These are phyloP conservation scores for Paratilapia polleni DNA, from an alignment of 2,113 vertebrate species.

Conservation along the genomic window DNA sequence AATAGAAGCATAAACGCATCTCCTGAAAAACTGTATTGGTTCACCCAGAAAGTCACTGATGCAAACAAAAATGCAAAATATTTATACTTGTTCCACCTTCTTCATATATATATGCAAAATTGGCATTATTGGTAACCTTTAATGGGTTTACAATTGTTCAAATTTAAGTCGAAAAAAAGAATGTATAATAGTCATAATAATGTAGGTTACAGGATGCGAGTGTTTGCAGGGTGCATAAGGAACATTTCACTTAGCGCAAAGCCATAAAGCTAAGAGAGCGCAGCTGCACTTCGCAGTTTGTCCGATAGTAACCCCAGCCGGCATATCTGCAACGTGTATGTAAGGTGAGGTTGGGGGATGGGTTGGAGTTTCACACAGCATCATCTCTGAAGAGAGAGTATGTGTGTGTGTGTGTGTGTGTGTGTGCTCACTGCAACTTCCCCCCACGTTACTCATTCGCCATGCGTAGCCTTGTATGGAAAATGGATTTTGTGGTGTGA, in stretches of 20 bases:
- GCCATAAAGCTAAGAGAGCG: slow-evolving; percentile 4
- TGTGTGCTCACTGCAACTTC: neutral
- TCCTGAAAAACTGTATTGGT: neutral
- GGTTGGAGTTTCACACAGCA: slow-evolving; percentile 23
- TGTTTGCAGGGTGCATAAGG: neutral
- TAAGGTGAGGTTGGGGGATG: neutral
- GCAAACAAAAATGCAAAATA: neutral
- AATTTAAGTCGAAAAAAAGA: neutral
- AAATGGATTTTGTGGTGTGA: slow-evolving; percentile 84
- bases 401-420: no score
- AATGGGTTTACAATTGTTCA: neutral
- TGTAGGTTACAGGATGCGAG: slow-evolving; percentile 23
- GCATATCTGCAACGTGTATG: slow-evolving; percentile 19
- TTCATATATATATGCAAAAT: no score
- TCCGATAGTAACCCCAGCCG: slow-evolving; percentile 75
- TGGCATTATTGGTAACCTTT: neutral
- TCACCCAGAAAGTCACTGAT: neutral
- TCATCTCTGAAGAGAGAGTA: slow-evolving; percentile 26
- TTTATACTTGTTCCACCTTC: no score
- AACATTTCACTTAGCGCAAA: slow-evolving; percentile 24
- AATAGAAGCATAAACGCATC: neutral
- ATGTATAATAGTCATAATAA: neutral
- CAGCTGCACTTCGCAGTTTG: slow-evolving; percentile 58
- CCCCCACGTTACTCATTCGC: slow-evolving; percentile 51
- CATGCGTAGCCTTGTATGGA: slow-evolving; percentile 78